A percentile compares a stretch with the other conserved stretches of the same genome.
These are phyloP conservation scores for Homarus gammarus DNA, from an alignment of 2,888 invertebrate genomes.

Conservation along the genomic window DNA sequence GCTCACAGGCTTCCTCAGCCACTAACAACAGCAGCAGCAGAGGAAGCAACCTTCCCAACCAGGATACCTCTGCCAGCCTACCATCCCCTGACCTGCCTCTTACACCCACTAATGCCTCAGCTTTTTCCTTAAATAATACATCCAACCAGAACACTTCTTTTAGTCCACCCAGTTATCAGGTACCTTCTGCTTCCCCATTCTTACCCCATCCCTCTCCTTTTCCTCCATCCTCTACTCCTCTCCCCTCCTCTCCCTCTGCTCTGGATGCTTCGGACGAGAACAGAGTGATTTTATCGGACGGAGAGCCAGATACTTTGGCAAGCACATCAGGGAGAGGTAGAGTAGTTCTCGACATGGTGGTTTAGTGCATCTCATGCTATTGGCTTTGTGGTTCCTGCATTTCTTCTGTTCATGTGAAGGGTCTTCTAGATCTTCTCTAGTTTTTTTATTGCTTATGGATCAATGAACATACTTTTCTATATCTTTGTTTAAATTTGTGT, in stretches of 20 bases:
- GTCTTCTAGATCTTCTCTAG: too few species aligned
- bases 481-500: too few species aligned
- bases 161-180: neutral
- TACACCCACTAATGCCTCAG: neutral
- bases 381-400: too few species aligned
- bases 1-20: constrained; percentile 36
- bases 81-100: constrained; percentile 7
- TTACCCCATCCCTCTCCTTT: neutral
- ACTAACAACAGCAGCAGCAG: constrained; percentile 38
- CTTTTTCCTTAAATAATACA: neutral
- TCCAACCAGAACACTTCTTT: neutral
- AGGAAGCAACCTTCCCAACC: constrained; percentile 23
- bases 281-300: constrained; percentile 22
- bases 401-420: too few species aligned
- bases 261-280: constrained; percentile 22
- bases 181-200: neutral
- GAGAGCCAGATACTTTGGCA: neutral
- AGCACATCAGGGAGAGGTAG: constrained; percentile 44
- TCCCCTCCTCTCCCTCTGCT: constrained; percentile 7
- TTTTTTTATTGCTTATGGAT: too few species aligned
- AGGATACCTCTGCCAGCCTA: constrained; percentile 21
- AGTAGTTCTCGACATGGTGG: constrained; percentile 22
- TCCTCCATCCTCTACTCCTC: neutral
- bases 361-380: constrained; percentile 5
- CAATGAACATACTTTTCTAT: too few species aligned